Conservation (phyloP, 2,113 vertebrate genomes). For the Piaya cayana region DNA sequence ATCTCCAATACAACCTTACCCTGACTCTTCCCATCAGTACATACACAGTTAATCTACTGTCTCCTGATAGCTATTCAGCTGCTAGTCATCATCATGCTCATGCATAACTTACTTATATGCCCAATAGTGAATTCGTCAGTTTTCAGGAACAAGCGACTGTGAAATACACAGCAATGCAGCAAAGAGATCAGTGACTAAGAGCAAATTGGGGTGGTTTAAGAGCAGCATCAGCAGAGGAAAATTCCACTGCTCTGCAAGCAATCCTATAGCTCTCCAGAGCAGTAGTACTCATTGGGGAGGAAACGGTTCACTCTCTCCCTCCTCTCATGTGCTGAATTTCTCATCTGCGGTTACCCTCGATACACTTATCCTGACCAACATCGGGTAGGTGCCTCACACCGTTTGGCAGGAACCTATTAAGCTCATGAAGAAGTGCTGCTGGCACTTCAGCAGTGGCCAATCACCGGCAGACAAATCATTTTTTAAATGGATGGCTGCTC, state of each 20-base stretch:
- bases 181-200: constrained; percentile 44
- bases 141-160: not conserved
- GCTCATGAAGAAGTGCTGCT: not conserved
- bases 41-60: not conserved
- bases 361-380: not conserved
- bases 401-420: not conserved
- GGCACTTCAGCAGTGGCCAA: not conserved
- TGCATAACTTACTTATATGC: not conserved
- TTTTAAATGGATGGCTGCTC: constrained; percentile 1
- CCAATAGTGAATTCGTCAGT: not conserved
- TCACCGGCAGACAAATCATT: not conserved
- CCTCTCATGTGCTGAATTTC: not conserved
- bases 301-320: not conserved
- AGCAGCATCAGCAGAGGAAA: constrained; percentile 66
- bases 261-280: not conserved
- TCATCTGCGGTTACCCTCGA: not conserved
- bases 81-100: not conserved
- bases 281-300: not conserved
- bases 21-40: not conserved
- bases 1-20: not conserved
- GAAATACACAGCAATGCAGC: constrained; percentile 35
- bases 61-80: not conserved
- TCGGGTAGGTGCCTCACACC: not conserved
- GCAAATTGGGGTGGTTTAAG: constrained; percentile 32
- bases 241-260: constrained; percentile 56